Base-by-base conservation (phyloP, 2,888 invertebrate species). In the Oithona nana region DNA sequence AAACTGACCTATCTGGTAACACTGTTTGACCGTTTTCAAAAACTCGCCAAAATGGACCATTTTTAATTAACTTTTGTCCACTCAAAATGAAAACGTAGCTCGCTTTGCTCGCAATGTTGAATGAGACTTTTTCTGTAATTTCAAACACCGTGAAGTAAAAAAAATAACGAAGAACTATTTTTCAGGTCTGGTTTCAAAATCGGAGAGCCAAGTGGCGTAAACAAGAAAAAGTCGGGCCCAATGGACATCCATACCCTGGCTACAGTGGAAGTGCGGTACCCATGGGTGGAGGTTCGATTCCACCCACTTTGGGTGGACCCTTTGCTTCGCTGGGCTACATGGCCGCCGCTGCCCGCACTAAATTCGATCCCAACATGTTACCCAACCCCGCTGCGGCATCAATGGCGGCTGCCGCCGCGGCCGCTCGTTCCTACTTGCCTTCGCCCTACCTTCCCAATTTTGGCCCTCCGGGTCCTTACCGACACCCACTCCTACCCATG, bases 101-200 rank as follows among this genome's bases (percentile, higher is more conserved):
- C n/a, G n/a, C n/a, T n/a, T n/a, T n/a, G n/a, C n/a, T n/a, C n/a
- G n/a, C n/a, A n/a, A n/a, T n/a, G n/a, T n/a, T n/a, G n/a, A n/a
- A n/a, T n/a, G n/a, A n/a, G n/a, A n/a, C n/a, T n/a, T n/a, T n/a
- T n/a, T n/a, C n/a, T n/a, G n/a, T n/a, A n/a, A n/a, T n/a, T n/a
- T n/a, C n/a, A n/a, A n/a, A n/a, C n/a, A n/a, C n/a, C n/a, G n/a
- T n/a, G n/a, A n/a, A n/a, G n/a, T n/a, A n/a, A n/a, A n/a, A n/a
- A n/a, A n/a, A n/a, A n/a, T n/a, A n/a, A n/a, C n/a, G n/a, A n/a
- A n/a, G n/a, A n/a, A n/a, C n/a, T n/a, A n/a, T n/a, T n/a, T 61
- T 39, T 1, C 64, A 67, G 66, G 66, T 67, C 39, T 67, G 67
- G 67, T 67, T 67, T 61, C 67, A 67, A 57, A 67, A 67, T 63